Evolutionary conservation across 2,113 vertebrate genomes (phyloP), one percentile per base, ranked within the genome.

Genomic region (Ailurus styani): DNA sequence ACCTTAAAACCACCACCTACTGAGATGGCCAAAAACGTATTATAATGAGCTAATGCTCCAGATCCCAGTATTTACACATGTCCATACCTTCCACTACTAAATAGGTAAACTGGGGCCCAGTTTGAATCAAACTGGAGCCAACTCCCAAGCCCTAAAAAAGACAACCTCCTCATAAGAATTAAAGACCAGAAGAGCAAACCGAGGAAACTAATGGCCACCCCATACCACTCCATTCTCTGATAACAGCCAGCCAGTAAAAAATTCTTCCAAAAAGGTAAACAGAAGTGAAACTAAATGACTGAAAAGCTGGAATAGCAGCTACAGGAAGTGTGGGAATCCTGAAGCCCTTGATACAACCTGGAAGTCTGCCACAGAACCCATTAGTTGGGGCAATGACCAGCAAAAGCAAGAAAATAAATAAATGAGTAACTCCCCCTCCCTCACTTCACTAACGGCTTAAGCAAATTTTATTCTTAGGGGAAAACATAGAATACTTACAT

Each of bases 351-450:
- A 10, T 6, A 57, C 77, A 92, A 93, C 89, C 0, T 45, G 37
- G 3, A 73, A 70, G 60, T 72, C 12, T 72, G 95, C 88, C 75
- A 92, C 1, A 34, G 15, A 90, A 91, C 12, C 25, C 2, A 86
- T 83, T 91, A 88, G 37, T 83, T 68, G 82, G 75, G 60, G 9
- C 79, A 96, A 83, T 45, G 55, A 95, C 75, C 72, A 97, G 84
- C 52, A 97, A 57, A 79, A 92, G 57, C 66, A 34, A 96, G 70
- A 73, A 91, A 94, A 96, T 50, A 62, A 93, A 96, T n/a, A 70
- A 90, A 96, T 42, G 55, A 97, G 50, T 82, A 90, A 90, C 72
- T n/a, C 77, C 50, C 34, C 77, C 45, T 73, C 42, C 87, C 81
- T 70, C 15, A 90, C 40, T 79, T 66, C 25, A 93, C 87, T 77